These are phyloP conservation scores for Sinocyclocheilus grahami DNA, from an alignment of 2,113 vertebrate species.

Conservation along the genomic window DNA sequence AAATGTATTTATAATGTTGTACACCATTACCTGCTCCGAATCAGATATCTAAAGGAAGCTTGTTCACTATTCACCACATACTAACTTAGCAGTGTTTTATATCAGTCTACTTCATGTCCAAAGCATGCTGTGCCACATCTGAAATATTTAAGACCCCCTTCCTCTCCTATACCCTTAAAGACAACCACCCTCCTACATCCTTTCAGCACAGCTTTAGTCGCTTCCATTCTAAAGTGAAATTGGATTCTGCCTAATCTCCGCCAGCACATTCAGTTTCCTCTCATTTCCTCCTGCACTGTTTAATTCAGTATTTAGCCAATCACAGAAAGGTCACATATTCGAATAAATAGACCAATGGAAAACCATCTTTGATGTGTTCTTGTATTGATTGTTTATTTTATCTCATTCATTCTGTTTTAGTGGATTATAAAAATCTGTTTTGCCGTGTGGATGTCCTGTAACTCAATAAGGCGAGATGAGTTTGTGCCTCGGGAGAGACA, in stretches of 20 bases:
- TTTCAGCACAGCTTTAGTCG: constrained; percentile 11
- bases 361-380: constrained; percentile 17
- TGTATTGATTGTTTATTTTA: constrained; percentile 26
- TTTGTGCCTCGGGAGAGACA: constrained; percentile 13
- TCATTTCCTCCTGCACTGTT: constrained; percentile 25
- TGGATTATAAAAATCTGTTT: constrained; percentile 32
- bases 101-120: constrained; percentile 28
- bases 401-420: not conserved
- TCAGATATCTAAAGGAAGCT: not conserved
- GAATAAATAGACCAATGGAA: not conserved
- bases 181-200: constrained; percentile 45
- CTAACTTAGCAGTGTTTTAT: not conserved
- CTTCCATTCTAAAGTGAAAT: constrained; percentile 15
- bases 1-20: no score
- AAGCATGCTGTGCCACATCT: constrained; percentile 46
- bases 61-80: not conserved
- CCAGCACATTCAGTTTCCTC: constrained; percentile 8
- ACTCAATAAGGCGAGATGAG: constrained; percentile 26
- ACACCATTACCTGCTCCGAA: not conserved
- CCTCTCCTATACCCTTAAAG: constrained; percentile 49
- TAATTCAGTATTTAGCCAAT: constrained; percentile 18
- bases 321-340: not conserved
- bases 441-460: constrained; percentile 1
- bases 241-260: constrained; percentile 39
- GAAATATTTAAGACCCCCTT: constrained; percentile 64